Evolutionary conservation across 2,888 invertebrate genomes (phyloP).

Genomic region (Netelia fuscicornis): DNA sequence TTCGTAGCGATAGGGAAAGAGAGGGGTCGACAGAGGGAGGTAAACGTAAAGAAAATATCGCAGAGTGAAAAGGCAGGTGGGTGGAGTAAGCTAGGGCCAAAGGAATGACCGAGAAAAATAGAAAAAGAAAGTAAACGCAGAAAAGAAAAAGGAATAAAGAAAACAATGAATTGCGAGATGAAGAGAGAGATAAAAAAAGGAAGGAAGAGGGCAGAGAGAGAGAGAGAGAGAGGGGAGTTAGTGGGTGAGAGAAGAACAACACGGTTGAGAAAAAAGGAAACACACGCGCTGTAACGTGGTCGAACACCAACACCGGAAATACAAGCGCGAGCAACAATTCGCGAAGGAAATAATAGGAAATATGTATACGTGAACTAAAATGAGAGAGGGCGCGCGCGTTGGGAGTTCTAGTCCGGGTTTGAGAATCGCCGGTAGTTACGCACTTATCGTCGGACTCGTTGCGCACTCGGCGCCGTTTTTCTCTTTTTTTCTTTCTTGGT

Average conservation of each 20-base stretch:
- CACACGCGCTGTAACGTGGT: not conserved
- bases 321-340: no score
- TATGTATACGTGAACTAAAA: not conserved
- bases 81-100: not conserved
- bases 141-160: not conserved
- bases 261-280: not conserved
- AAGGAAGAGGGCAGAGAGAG: not conserved
- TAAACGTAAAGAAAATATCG: slow-evolving; percentile 37
- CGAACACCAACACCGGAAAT: slow-evolving; percentile 5
- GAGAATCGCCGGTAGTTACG: slow-evolving; percentile 17
- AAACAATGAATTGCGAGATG: not conserved
- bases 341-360: slow-evolving; percentile 16
- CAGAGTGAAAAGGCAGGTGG: not conserved
- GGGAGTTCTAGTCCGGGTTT: not conserved
- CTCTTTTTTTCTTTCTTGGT: slow-evolving; percentile 1
- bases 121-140: not conserved
- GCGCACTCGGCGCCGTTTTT: slow-evolving; percentile 20
- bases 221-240: not conserved
- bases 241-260: slow-evolving; percentile 17
- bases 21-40: not conserved
- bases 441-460: slow-evolving; percentile 50
- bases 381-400: slow-evolving; percentile 10
- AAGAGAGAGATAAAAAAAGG: slow-evolving; percentile 1
- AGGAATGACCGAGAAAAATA: slow-evolving; percentile 1
- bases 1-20: not conserved